These are phyloP conservation scores for Cygnus olor DNA, from an alignment of 2,797 vertebrate genomes.

Conservation along the genomic window DNA sequence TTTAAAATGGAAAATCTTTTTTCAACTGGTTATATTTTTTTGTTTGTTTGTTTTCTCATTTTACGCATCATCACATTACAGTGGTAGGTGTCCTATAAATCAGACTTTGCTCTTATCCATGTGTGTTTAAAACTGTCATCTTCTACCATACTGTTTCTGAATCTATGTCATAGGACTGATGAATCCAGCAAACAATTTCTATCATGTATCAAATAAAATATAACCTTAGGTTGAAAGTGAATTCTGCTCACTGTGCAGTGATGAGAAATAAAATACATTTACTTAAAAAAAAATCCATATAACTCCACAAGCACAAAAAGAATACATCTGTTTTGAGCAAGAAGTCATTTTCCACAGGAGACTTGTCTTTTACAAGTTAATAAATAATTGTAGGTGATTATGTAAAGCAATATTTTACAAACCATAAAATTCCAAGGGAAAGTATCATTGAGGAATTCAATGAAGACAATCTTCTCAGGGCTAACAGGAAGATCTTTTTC, in stretches of 20 bases:
- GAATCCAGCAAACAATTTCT: not conserved
- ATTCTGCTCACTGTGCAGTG: not conserved
- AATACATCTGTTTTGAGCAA: not conserved
- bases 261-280: slow-evolving; percentile 12
- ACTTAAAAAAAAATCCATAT: not conserved
- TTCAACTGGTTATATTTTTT: not conserved
- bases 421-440: not conserved
- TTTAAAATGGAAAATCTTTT: not conserved
- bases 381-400: not conserved
- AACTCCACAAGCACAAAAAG: not conserved
- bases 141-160: not conserved
- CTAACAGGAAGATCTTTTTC: not conserved
- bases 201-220: not conserved
- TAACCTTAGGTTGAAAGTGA: not conserved
- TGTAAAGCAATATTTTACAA: slow-evolving; percentile 20
- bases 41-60: not conserved
- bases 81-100: not conserved
- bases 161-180: not conserved
- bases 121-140: not conserved
- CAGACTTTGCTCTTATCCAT: not conserved
- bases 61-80: not conserved
- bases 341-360: slow-evolving; percentile 4
- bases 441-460: not conserved
- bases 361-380: not conserved
- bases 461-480: not conserved